Percentiles rank a stretch among this genome's conserved stretches.
These are phyloP conservation scores for Proterorhinus semilunaris DNA, from an alignment of 2,113 vertebrate genomes.

Conservation along the genomic window DNA sequence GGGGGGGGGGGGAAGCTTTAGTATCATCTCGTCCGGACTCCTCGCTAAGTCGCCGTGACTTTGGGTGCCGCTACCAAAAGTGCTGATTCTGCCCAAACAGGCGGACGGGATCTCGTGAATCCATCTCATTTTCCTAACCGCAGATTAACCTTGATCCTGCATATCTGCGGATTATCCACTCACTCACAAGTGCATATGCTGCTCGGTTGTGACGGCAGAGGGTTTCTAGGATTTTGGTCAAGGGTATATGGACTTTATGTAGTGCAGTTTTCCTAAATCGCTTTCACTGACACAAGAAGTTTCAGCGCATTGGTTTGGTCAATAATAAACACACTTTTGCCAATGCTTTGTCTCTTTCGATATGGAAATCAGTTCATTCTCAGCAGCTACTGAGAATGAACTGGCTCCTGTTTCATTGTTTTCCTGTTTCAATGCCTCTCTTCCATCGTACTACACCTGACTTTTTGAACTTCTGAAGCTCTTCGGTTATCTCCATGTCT, in stretches of 20 bases:
- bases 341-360: too few relatives aligned
- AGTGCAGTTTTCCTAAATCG: too few relatives aligned
- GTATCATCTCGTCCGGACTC: background rate
- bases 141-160: slow-evolving; percentile 76
- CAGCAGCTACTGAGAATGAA: too few relatives aligned
- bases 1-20: too few relatives aligned
- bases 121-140: slow-evolving; percentile 64
- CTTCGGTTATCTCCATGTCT: background rate
- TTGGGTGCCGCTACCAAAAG: slow-evolving; percentile 49
- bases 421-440: too few relatives aligned
- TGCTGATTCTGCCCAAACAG: slow-evolving; percentile 49
- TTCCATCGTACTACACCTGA: too few relatives aligned
- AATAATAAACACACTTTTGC: too few relatives aligned
- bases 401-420: too few relatives aligned
- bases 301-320: too few relatives aligned
- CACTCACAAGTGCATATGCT: slow-evolving; percentile 20
- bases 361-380: too few relatives aligned
- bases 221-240: background rate
- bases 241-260: background rate
- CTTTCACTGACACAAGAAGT: too few relatives aligned
- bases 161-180: slow-evolving; percentile 73
- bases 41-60: slow-evolving; percentile 49
- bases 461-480: too few relatives aligned
- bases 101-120: slow-evolving; percentile 57
- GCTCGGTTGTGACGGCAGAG: background rate